These are phyloP conservation scores for Probosciger aterrimus DNA, from an alignment of 2,113 vertebrate genomes.

Conservation along the genomic window DNA sequence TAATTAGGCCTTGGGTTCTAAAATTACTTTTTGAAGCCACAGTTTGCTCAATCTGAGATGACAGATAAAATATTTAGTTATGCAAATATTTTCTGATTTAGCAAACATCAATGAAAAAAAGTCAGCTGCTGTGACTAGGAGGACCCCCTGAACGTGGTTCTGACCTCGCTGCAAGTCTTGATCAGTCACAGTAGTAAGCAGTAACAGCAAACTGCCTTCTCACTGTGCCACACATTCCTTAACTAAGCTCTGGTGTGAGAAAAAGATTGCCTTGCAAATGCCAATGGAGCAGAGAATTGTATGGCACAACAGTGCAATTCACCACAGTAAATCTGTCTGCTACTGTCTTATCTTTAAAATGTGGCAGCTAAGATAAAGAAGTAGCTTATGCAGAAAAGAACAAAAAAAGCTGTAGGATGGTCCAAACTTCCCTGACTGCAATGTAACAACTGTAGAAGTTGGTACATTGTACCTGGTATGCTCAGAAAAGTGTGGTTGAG, in stretches of 20 bases:
- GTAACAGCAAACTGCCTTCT: neutral
- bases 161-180: neutral
- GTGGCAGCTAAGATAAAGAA: neutral
- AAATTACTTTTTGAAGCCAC: neutral
- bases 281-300: neutral
- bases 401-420: neutral
- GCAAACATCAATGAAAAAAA: neutral
- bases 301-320: neutral
- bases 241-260: neutral
- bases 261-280: neutral
- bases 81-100: neutral
- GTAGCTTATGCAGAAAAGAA: neutral
- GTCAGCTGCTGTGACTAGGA: neutral
- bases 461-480: neutral
- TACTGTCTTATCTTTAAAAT: neutral
- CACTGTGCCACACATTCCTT: neutral
- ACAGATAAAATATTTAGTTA: neutral
- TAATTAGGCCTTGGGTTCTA: neutral
- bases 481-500: neutral
- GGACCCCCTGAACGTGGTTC: accelerated
- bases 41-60: neutral
- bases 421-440: neutral
- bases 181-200: neutral
- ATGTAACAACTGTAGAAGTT: neutral
- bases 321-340: neutral